A percentile compares a stretch with the other conserved stretches of the same genome.
Evolutionary conservation across 2,888 invertebrate genomes (phyloP).

Genomic region (Cantharis nigra): DNA sequence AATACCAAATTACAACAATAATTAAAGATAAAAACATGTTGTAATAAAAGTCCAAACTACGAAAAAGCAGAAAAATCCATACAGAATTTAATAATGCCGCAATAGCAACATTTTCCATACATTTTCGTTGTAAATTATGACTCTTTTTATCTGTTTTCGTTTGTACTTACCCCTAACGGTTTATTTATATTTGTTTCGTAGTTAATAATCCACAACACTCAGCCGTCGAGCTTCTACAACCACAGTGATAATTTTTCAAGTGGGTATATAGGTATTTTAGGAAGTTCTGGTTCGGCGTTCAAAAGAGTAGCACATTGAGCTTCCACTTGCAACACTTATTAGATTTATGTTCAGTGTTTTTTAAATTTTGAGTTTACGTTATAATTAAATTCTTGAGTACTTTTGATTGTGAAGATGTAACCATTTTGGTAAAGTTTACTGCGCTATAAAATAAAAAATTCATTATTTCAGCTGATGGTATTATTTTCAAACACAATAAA

Average conservation of each 20-base stretch:
- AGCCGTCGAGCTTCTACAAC: neutral
- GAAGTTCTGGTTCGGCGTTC: neutral
- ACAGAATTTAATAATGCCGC: too few relatives aligned
- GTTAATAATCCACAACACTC: neutral
- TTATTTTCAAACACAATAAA: neutral
- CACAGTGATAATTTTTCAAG: neutral
- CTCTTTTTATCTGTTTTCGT: neutral
- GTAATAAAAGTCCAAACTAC: too few relatives aligned
- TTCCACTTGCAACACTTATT: neutral
- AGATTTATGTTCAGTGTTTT: neutral
- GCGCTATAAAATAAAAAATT: neutral
- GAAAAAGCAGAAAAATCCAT: too few relatives aligned
- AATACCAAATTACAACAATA: too few relatives aligned
- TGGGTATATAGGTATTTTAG: neutral
- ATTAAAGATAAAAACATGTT: too few relatives aligned
- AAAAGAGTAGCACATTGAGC: neutral
- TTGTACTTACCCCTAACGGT: neutral
- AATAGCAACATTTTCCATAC: neutral
- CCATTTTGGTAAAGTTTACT: neutral
- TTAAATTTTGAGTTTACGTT: neutral
- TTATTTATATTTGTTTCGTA: neutral
- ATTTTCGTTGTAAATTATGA: neutral
- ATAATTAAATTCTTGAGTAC: neutral
- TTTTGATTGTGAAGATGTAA: neutral
- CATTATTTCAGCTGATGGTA: neutral